Conservation (phyloP, 23 tunicate species). For the Oikopleura vanhoeffeni region DNA sequence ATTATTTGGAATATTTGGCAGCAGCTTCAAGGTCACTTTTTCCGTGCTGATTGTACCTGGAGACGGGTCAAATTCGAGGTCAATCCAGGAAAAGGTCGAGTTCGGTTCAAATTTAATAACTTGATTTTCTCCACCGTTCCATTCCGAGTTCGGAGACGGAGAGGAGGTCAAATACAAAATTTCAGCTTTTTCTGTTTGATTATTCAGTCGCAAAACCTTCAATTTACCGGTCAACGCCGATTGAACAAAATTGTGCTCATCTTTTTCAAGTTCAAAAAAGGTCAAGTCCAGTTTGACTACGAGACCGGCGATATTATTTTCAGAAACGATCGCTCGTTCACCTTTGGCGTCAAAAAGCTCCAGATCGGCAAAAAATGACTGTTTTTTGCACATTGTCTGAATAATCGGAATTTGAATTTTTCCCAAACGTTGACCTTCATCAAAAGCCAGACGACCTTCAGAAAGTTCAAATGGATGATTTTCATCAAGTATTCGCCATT, state of each 20-base stretch:
- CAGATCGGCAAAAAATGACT: background rate
- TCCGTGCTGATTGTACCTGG: background rate
- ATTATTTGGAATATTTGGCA: background rate
- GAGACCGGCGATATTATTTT: background rate
- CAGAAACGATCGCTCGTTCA: background rate
- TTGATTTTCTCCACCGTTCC: background rate
- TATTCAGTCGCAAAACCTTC: background rate
- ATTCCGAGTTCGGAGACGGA: background rate
- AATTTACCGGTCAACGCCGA: background rate
- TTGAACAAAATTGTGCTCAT: background rate
- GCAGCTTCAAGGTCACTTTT: background rate
- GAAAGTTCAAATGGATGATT: background rate
- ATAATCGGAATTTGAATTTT: background rate
- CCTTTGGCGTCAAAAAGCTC: background rate
- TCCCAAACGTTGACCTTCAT: background rate
- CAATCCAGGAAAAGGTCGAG: background rate
- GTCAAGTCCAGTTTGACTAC: constrained; percentile 3
- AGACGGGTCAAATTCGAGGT: background rate
- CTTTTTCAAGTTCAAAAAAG: background rate
- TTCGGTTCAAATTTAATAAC: background rate
- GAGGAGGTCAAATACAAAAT: background rate
- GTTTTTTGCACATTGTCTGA: background rate
- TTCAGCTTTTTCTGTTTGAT: background rate
- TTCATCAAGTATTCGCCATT: background rate
- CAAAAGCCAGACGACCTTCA: background rate